phyloP scores from a whole-genome alignment of 2,113 vertebrate genomes.

The Mola mola region DNA sequence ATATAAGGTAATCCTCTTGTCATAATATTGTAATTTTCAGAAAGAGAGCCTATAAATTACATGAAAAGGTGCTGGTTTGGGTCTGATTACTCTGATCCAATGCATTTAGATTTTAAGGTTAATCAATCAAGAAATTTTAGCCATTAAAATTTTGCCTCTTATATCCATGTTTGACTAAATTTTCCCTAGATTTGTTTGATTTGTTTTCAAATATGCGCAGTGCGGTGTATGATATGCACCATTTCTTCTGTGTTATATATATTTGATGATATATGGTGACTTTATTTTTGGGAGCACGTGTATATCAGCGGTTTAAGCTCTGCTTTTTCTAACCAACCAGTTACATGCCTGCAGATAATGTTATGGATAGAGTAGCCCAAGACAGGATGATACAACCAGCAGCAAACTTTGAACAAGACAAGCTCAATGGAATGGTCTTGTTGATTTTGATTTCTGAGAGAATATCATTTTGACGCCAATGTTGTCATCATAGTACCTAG shows the following conservation, averaged over 20 bases:
- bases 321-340: background rate
- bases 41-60: too few species aligned
- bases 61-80: background rate
- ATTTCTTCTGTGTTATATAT: too few species aligned
- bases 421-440: constrained; percentile 25
- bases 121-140: background rate
- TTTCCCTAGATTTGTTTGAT: background rate
- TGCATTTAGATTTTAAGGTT: background rate
- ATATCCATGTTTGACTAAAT: background rate
- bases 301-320: constrained; percentile 7
- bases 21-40: too few species aligned
- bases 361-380: constrained; percentile 24
- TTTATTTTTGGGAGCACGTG: background rate
- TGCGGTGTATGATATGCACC: too few species aligned
- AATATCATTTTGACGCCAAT: constrained; percentile 22
- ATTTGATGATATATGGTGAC: background rate
- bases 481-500: constrained; percentile 13
- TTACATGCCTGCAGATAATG: constrained; percentile 14
- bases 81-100: background rate
- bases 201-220: background rate
- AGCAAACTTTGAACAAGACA: constrained; percentile 31
- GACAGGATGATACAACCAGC: constrained; percentile 21
- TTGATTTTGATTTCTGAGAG: constrained; percentile 27
- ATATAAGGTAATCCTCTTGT: background rate
- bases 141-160: background rate